Conservation (phyloP, 1,140 invertebrate species). For the Bombyx mori region ASM3026992v2 NC_085118.1:13308001-13308500, state of each 20-base stretch:
- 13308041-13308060: background rate
- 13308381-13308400: constrained; percentile 4
- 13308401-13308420: constrained; percentile 15
- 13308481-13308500: no score
- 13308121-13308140: no score
- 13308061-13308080: background rate
- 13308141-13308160: no score
- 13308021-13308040: no score
- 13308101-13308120: background rate
- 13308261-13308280: constrained; percentile 90
- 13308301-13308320: constrained; percentile 20
- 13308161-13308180: no score
- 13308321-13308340: constrained; percentile 27
- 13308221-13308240: constrained; percentile 82
- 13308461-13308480: no score
- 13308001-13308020: no score
- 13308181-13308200: no score
- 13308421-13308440: no score
- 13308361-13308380: no score
- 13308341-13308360: background rate
- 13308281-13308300: constrained; percentile 72
- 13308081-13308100: background rate
- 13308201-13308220: constrained; percentile 12
- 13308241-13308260: constrained; percentile 86
- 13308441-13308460: no score